A percentile compares a stretch with the other conserved stretches of the same genome.
Evolutionary conservation across 2,113 vertebrate genomes (phyloP).

Genomic region (Potamarius usumacintae): DNA sequence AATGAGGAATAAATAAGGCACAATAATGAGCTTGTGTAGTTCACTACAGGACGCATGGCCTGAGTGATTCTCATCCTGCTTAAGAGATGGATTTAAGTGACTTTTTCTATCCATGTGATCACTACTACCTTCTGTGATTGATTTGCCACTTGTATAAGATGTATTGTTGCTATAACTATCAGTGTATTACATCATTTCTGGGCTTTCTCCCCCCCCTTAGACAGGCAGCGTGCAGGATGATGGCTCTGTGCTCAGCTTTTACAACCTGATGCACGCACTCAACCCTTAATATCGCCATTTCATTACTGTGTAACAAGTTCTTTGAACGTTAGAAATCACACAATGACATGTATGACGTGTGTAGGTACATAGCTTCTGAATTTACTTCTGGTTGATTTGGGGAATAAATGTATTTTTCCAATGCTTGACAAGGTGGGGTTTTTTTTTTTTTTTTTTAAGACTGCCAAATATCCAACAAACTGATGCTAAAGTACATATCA

Average conservation of each 20-base stretch:
- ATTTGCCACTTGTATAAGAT: background rate
- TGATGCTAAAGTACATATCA: background rate
- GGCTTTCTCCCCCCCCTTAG: background rate
- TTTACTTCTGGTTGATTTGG: conserved; percentile 61
- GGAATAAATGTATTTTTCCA: conserved; percentile 80
- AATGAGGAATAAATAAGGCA: background rate
- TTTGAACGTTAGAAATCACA: background rate
- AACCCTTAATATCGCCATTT: background rate
- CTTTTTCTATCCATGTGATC: background rate
- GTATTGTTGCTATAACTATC: background rate
- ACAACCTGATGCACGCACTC: background rate
- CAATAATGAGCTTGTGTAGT: background rate
- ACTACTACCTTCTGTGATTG: background rate
- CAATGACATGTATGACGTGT: conserved; percentile 49
- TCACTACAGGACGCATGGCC: background rate
- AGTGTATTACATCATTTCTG: background rate
- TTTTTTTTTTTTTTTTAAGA: conserved; percentile 9
- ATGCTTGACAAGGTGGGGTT: conserved; percentile 37
- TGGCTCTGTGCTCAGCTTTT: background rate
- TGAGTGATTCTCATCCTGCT: background rate
- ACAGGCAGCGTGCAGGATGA: no score
- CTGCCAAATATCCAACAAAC: background rate
- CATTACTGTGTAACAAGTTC: background rate
- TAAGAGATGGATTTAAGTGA: conserved; percentile 16
- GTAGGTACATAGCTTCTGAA: conserved; percentile 50